Base-by-base conservation (phyloP, 2,888 invertebrate genomes). In the Cosmia pyralina region DNA sequence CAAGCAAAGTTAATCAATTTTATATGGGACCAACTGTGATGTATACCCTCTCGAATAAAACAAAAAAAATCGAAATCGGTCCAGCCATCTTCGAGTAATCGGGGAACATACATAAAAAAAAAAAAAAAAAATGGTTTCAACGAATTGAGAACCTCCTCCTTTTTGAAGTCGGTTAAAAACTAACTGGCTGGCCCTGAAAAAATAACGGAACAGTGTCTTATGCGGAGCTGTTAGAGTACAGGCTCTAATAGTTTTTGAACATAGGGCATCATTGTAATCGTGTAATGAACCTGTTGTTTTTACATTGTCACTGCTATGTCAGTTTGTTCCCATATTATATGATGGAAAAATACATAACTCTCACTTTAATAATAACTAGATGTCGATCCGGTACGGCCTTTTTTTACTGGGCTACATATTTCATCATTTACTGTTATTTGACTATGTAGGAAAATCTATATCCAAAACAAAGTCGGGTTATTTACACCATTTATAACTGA, bases 221-320 rank as follows among this genome's bases (percentile, higher is more conserved):
- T 38, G 70, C 19, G 63, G 41, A 63, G 11, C 48, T 66, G 44
- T 77, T 80, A 79, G 81, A 67, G 59, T 44, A 22, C n/a, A 55
- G 67, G 34, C 41, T 71, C 81, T 79, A 81, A 79, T 71, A 81
- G 64, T 52, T 71, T 76, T 71, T 81, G 76, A 76, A 81, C 71
- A 64, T 17, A 59, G 62, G 46, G 11, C 55, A n/a, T 81, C 63
- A 57, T 59, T 64, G 57, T 60, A 60, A 81, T 76, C 58, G 67
- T 58, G 28, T 76, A 41, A 52, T 67, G 71, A 75, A 81, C 64
- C n/a, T 71, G 50, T 64, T 81, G 67, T 81, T 79, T 78, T 46
- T 19, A 65, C 55, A 11, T 57, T 70, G 67, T 64, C 70, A 55
- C 44, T 48, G 28, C 44, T 52, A 28, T 22, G 63, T 55, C 55